Evolutionary conservation across 2,113 vertebrate genomes (phyloP).

Genomic region (Hippocampus abdominalis): DNA sequence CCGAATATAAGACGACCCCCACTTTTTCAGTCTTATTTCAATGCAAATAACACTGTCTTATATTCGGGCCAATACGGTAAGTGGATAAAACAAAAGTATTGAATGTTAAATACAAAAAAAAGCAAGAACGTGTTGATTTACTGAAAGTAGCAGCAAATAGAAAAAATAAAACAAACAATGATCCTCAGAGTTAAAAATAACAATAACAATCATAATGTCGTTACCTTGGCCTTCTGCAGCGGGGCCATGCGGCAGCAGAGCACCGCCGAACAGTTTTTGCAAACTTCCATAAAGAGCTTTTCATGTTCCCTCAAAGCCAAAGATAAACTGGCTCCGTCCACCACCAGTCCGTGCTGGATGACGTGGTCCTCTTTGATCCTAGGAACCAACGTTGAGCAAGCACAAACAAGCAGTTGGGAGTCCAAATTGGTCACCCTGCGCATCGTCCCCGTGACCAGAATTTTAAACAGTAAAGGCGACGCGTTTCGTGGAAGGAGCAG

Average conservation of each 20-base stretch:
- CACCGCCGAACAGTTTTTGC: slow-evolving; percentile 91
- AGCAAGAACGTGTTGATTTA: too few species aligned
- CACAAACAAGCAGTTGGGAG: not conserved
- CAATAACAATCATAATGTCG: too few species aligned
- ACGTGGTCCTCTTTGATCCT: slow-evolving; percentile 95
- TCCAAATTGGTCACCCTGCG: not conserved
- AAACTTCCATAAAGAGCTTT: slow-evolving; percentile 96
- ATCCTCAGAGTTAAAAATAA: too few species aligned
- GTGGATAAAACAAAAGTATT: too few species aligned
- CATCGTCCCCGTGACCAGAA: too few species aligned
- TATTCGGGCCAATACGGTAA: too few species aligned
- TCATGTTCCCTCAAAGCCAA: slow-evolving; percentile 92
- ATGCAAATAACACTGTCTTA: too few species aligned
- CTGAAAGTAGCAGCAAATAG: too few species aligned
- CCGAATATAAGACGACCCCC: too few species aligned
- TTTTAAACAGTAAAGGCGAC: not conserved
- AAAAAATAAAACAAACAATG: too few species aligned
- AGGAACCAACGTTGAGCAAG: not conserved
- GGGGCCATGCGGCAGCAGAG: slow-evolving; percentile 98
- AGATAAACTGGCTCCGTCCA: slow-evolving; percentile 94
- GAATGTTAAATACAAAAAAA: too few species aligned
- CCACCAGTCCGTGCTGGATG: slow-evolving; percentile 93
- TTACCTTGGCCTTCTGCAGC: slow-evolving; percentile 94
- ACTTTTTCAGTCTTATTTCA: too few species aligned
- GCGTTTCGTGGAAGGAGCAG: not conserved